Conservation (phyloP, 2,888 invertebrate genomes). For the Hydroisotoma schaefferi region DNA sequence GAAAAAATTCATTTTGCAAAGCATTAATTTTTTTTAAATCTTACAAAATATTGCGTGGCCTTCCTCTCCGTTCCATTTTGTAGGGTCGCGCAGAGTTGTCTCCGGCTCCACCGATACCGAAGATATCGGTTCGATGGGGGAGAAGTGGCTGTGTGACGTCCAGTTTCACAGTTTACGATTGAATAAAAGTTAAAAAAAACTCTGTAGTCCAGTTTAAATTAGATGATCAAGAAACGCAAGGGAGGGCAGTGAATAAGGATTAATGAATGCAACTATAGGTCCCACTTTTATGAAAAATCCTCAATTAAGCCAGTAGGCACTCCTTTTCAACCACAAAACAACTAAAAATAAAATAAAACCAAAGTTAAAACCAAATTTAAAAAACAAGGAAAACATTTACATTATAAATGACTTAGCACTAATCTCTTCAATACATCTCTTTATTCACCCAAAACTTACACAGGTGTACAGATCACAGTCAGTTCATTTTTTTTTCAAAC, state of each 20-base stretch:
- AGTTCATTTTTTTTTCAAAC: too few relatives aligned
- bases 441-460: too few relatives aligned
- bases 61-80: constrained; percentile 37
- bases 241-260: neutral
- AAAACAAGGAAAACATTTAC: too few relatives aligned
- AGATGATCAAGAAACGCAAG: neutral
- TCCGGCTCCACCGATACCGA: neutral
- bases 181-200: neutral
- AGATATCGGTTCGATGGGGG: neutral
- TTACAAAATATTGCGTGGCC: constrained; percentile 41
- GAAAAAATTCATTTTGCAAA: too few relatives aligned
- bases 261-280: too few relatives aligned
- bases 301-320: too few relatives aligned
- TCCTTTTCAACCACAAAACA: too few relatives aligned
- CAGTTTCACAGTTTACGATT: constrained; percentile 2
- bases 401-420: too few relatives aligned
- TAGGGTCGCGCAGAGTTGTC: neutral
- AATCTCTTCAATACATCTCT: too few relatives aligned
- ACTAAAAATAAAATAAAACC: constrained; percentile 3
- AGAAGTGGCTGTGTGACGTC: neutral
- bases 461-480: too few relatives aligned
- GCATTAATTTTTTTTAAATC: too few relatives aligned
- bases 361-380: too few relatives aligned
- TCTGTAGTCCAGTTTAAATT: neutral
- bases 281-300: neutral